Conservation (phyloP, 1,140 invertebrate species). For the Macrotrachela quadricornifera region DNA sequence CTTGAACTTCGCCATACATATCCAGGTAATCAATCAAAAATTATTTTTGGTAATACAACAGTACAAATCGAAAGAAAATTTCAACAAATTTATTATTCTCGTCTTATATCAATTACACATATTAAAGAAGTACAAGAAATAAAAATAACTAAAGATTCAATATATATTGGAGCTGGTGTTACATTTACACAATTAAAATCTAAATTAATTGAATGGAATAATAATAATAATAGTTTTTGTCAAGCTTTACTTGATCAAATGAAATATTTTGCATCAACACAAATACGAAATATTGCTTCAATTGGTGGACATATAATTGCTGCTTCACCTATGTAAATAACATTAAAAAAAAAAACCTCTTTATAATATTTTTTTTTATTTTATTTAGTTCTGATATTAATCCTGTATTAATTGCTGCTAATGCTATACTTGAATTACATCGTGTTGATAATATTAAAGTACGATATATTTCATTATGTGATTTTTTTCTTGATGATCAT, state of each 20-base stretch:
- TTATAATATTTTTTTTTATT: too few relatives aligned
- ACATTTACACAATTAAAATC: too few relatives aligned
- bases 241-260: slow-evolving; percentile 55
- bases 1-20: too few relatives aligned
- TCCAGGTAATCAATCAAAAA: slow-evolving; percentile 39
- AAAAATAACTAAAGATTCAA: too few relatives aligned
- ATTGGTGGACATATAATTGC: slow-evolving; percentile 80
- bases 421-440: slow-evolving; percentile 33
- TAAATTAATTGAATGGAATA: too few relatives aligned
- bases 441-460: slow-evolving; percentile 22
- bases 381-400: slow-evolving; percentile 53
- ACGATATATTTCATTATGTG: slow-evolving; percentile 16
- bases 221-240: too few relatives aligned
- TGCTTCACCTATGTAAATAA: slow-evolving; percentile 57
- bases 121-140: slow-evolving; percentile 8
- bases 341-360: too few relatives aligned
- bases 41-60: slow-evolving; percentile 92
- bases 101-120: slow-evolving; percentile 51
- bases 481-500: slow-evolving; percentile 69
- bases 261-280: slow-evolving; percentile 76
- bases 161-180: too few relatives aligned
- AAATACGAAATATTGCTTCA: slow-evolving; percentile 61
- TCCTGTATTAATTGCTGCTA: slow-evolving; percentile 63
- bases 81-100: slow-evolving; percentile 55
- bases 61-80: slow-evolving; percentile 74